Evolutionary conservation across 1,140 invertebrate species (phyloP), one percentile per base, ranked within the genome.

Genomic region (Thalassaphorura encarpata): DNA sequence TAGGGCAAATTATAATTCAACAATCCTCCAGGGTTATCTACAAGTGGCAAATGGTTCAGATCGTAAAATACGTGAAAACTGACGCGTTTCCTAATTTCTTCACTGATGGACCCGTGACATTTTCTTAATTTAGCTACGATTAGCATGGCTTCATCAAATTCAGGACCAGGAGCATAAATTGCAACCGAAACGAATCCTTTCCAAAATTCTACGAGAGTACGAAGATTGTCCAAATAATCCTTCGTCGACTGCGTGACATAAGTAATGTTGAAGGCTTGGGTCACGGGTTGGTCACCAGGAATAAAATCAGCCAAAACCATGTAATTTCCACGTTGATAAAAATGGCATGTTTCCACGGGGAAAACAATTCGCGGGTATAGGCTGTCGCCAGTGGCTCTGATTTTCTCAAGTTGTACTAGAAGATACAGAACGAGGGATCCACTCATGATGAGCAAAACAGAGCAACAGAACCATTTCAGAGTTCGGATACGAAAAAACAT

Each of bases 171-270:
- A 18, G 81, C 79, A 69, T 83, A 88, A 2, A 83, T 76, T 11
- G 84, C 76, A 1, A 88, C 70, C 62, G 83, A 85, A 4, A 87
- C 73, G 0, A 81, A 82, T 2, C 84, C 85, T 59, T 85, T 79
- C 85, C 84, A 84, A 68, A 76, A 71, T 63, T 69, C 73, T 2
- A 78, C 78, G n/a, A 87, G 75, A 69, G 84, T 82, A 11, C 78
- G 75, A 16, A 86, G 70, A 58, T 83, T 81, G 58, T 80, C 79
- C 36, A 85, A 71, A 70, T 84, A 84, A 67, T 85, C 83, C 1
- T 80, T 79, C 0, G 83, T 84, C 0, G 82, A 79, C 68, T 87
- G 85, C 1, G 83, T 85, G n/a, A 77, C 81, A 39, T 83, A 78
- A 0, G 83, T 85, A 1, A 82, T 75, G 46, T 60, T 69, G 36